Evolutionary conservation across 2,113 vertebrate species (phyloP).

Genomic region (Hippoglossus stenolepis): DNA sequence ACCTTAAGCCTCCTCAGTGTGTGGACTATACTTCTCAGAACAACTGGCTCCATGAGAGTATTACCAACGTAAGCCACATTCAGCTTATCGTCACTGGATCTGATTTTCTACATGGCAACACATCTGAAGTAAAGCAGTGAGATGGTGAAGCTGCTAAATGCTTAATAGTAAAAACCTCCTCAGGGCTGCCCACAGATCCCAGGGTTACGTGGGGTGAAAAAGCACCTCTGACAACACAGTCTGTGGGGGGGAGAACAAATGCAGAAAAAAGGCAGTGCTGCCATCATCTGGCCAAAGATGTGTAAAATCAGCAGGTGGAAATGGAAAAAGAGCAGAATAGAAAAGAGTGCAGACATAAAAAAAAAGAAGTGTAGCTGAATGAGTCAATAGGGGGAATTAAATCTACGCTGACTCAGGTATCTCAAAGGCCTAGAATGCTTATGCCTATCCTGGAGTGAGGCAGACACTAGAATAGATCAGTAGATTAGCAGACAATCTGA

Average conservation of each 20-base stretch:
- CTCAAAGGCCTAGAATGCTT: background rate
- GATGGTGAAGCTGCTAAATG: slow-evolving; percentile 21
- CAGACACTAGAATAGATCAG: background rate
- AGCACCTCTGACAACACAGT: background rate
- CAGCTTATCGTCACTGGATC: background rate
- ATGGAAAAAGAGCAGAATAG: background rate
- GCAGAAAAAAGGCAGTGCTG: slow-evolving; percentile 64
- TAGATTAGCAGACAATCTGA: slow-evolving; percentile 26
- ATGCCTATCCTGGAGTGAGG: slow-evolving; percentile 6
- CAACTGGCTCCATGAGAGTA: slow-evolving; percentile 25
- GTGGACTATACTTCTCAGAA: slow-evolving; percentile 39
- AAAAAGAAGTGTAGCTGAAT: slow-evolving; percentile 8
- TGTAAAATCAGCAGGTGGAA: slow-evolving; percentile 25
- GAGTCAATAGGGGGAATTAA: slow-evolving; percentile 6
- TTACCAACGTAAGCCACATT: slow-evolving; percentile 20
- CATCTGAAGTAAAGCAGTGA: slow-evolving; percentile 17
- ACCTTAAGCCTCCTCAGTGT: background rate
- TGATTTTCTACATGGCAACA: background rate
- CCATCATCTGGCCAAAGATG: slow-evolving; percentile 73
- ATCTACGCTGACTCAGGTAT: slow-evolving; percentile 28
- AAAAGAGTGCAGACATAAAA: background rate
- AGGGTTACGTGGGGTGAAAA: slow-evolving; percentile 6
- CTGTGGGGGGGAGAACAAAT: background rate
- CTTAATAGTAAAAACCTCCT: slow-evolving; percentile 3
- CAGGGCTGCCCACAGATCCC: background rate